phyloP scores from a whole-genome alignment of 2,113 vertebrate genomes.

The Xenotilapia caudafasciata region DNA sequence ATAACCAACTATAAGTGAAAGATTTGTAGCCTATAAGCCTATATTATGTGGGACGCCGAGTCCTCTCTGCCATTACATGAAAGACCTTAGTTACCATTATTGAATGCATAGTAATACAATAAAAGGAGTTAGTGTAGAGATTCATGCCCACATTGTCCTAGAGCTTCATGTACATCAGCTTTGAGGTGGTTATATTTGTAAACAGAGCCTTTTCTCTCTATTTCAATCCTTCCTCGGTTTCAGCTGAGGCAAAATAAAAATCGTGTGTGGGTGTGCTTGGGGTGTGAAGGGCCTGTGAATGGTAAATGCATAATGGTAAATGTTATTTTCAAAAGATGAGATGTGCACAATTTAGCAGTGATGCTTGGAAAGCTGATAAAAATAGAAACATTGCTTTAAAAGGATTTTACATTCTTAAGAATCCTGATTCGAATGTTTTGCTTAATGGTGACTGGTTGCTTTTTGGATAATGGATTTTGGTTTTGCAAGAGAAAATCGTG shows the following conservation, averaged over 20 bases:
- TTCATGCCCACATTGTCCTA: not conserved
- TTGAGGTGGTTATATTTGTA: not conserved
- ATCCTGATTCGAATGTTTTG: not conserved
- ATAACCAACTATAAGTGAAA: not conserved
- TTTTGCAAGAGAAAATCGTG: not conserved
- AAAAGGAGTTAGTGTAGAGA: not conserved
- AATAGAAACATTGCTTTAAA: not conserved
- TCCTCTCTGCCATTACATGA: not conserved
- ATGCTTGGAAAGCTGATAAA: not conserved
- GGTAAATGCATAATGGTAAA: not conserved
- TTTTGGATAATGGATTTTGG: not conserved
- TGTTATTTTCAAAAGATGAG: not conserved
- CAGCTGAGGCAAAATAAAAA: not conserved
- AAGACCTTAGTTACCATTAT: not conserved
- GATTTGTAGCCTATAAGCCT: not conserved
- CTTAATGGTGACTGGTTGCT: not conserved
- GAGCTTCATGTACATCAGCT: not conserved
- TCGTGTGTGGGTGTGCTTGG: not conserved
- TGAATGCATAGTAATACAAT: not conserved
- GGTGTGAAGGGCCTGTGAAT: not conserved
- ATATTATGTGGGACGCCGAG: rapidly evolving
- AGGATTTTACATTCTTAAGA: not conserved
- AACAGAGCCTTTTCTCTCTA: not conserved
- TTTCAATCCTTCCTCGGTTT: not conserved
- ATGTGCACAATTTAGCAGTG: not conserved